These are phyloP conservation scores for Imbricaverruca yamaguchii DNA, from an alignment of 2,888 invertebrate genomes.

Conservation along the genomic window DNA sequence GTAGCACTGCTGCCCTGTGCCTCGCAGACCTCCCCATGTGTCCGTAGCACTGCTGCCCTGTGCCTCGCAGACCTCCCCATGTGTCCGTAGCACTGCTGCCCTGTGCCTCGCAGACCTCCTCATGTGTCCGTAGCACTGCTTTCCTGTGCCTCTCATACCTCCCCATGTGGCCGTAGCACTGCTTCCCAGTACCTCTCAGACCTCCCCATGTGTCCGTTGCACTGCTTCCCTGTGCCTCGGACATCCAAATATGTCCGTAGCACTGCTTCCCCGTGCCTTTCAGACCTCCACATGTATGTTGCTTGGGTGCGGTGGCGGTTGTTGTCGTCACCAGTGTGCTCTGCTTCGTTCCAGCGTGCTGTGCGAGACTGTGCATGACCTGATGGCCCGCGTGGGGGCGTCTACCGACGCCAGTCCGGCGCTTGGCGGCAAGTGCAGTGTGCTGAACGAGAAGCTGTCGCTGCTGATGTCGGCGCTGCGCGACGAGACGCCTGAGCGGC, in stretches of 20 bases:
- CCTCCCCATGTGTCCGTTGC: background rate
- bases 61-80: background rate
- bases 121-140: too few relatives aligned
- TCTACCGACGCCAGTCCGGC: constrained; percentile 29
- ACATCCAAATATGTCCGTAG: too few relatives aligned
- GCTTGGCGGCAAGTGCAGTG: constrained; percentile 58
- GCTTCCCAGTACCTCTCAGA: too few relatives aligned
- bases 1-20: too few relatives aligned
- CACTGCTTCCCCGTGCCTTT: background rate
- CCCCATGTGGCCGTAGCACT: too few relatives aligned
- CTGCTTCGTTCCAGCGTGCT: constrained; percentile 46
- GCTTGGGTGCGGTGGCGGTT: too few relatives aligned
- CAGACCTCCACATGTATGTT: background rate
- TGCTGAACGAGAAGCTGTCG: constrained; percentile 66
- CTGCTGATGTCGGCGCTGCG: constrained; percentile 62
- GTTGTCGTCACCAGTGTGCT: too few relatives aligned
- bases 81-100: too few relatives aligned
- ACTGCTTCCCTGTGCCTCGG: too few relatives aligned
- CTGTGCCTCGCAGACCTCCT: background rate
- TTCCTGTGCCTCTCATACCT: background rate
- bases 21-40: background rate
- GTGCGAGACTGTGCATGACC: constrained; percentile 70
- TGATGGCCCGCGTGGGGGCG: constrained; percentile 51
- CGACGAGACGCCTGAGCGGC: constrained; percentile 49
- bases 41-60: too few relatives aligned